These are phyloP conservation scores for Mystacornis crossleyi DNA, from an alignment of 2,113 vertebrate species.

Conservation along the genomic window DNA sequence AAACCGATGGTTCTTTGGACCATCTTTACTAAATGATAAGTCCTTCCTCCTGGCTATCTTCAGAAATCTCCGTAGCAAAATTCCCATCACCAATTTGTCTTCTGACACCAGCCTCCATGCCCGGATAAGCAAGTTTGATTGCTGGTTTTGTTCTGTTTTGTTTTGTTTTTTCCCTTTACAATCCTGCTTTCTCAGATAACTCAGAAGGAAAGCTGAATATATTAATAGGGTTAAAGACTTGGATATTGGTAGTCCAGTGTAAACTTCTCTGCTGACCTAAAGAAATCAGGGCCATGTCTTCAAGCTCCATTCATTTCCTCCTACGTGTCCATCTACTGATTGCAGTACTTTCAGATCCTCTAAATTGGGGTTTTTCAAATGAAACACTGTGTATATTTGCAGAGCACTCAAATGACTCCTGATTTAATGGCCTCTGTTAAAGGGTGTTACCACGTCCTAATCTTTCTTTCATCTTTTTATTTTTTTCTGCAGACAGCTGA, in stretches of 20 bases:
- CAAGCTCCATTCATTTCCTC: neutral
- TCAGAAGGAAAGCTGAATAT: neutral
- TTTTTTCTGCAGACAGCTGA: constrained; percentile 70
- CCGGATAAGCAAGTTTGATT: neutral
- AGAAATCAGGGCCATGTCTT: neutral
- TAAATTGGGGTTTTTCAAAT: neutral
- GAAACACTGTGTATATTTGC: neutral
- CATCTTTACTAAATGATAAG: neutral
- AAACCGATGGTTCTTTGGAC: neutral
- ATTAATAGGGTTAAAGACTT: neutral
- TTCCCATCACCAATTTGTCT: fast-evolving
- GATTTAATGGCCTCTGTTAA: neutral
- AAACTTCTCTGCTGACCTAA: neutral
- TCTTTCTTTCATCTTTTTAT: neutral
- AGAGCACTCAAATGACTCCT: neutral
- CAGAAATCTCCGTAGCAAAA: neutral
- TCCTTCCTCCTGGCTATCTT: neutral
- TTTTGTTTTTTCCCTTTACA: neutral
- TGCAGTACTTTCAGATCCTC: neutral
- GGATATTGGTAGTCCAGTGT: neutral
- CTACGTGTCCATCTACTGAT: neutral
- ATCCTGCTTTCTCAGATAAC: neutral
- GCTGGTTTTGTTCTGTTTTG: no score
- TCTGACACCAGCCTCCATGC: neutral
- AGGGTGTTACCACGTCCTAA: neutral